Conservation (phyloP, 2,888 invertebrate genomes). For the Allophyes oxyacanthae region DNA sequence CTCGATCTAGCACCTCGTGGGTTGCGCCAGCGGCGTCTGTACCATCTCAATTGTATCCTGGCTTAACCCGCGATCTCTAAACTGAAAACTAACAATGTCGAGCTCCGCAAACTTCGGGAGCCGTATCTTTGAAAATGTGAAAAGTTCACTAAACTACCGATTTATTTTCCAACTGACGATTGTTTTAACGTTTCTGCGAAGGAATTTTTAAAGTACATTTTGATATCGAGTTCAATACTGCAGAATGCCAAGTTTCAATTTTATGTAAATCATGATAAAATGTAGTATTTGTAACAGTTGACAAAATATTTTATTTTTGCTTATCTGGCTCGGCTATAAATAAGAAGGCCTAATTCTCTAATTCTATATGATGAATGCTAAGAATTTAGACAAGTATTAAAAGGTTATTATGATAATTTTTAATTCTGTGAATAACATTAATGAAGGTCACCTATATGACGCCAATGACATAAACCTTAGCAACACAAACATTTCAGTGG, state of each 20-base stretch:
- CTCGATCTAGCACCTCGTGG: conserved; percentile 14
- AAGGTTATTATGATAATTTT: neutral
- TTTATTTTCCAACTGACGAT: conserved; percentile 59
- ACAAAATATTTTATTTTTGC: too few species aligned
- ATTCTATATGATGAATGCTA: conserved; percentile 13
- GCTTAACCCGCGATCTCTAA: conserved; percentile 60
- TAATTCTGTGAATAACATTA: neutral
- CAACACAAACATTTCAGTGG: too few species aligned
- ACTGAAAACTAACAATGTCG: conserved; percentile 65
- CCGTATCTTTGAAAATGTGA: conserved; percentile 63
- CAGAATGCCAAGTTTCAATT: too few species aligned
- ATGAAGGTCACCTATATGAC: conserved; percentile 2
- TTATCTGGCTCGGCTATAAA: too few species aligned
- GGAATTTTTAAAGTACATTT: conserved; percentile 22
- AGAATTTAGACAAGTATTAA: neutral
- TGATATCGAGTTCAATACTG: conserved; percentile 7
- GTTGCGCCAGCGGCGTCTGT: conserved; percentile 37
- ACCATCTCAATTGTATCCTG: conserved; percentile 55
- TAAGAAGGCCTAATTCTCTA: too few species aligned
- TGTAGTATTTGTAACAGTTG: too few species aligned
- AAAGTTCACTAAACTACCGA: conserved; percentile 59
- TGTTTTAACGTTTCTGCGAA: conserved; percentile 41
- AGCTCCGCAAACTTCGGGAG: conserved; percentile 34
- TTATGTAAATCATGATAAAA: too few species aligned
- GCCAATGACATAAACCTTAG: neutral